Conservation (phyloP, 2,113 vertebrate species). For the Chaetodon auriga region DNA sequence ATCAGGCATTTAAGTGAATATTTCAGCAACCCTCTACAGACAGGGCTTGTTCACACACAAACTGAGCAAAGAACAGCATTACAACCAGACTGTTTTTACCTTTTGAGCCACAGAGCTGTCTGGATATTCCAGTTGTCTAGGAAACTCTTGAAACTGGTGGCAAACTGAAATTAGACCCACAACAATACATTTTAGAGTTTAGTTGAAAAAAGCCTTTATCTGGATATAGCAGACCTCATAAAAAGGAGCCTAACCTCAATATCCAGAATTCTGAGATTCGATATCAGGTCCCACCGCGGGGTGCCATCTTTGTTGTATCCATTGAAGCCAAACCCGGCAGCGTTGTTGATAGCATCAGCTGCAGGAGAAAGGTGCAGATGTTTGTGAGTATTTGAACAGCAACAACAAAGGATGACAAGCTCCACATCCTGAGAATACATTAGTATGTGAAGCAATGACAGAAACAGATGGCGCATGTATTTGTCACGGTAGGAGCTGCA, state of each 20-base stretch:
- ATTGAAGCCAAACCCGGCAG: conserved; percentile 97
- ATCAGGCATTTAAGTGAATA: neutral
- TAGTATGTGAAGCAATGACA: conserved; percentile 15
- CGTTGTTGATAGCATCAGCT: conserved; percentile 99
- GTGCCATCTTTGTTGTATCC: conserved; percentile 93
- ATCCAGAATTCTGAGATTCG: conserved; percentile 94
- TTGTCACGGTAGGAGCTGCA: neutral
- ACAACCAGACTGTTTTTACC: conserved; percentile 81
- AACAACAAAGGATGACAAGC: neutral
- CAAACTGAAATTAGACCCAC: conserved; percentile 86
- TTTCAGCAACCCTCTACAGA: neutral
- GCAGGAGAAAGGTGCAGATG: conserved; percentile 49
- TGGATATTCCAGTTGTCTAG: conserved; percentile 99
- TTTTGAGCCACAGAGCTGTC: conserved; percentile 98
- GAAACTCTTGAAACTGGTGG: conserved; percentile 99
- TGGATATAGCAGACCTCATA: neutral
- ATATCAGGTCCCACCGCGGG: conserved; percentile 93
- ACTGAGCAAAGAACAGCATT: neutral
- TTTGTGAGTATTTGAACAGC: conserved; percentile 19
- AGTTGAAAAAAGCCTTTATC: neutral
- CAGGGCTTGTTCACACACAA: neutral
- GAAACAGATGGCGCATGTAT: conserved; percentile 40
- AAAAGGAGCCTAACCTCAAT: conserved; percentile 89
- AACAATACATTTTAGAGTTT: conserved; percentile 18
- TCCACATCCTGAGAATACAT: neutral